Evolutionary conservation across 2,113 vertebrate genomes (phyloP).

Genomic region (Halcyon malimbica): DNA sequence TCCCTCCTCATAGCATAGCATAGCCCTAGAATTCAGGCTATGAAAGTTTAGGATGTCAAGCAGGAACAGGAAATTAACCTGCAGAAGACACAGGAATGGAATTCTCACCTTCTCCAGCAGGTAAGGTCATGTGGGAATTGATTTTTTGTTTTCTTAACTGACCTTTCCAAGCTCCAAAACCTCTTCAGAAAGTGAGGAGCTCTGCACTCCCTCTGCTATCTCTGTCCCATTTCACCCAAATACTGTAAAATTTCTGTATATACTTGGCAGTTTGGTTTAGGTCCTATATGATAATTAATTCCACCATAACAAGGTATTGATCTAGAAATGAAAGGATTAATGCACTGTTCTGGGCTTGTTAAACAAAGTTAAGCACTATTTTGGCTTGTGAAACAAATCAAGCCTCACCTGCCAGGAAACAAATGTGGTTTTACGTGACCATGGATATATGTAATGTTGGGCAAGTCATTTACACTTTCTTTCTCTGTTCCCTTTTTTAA

Average conservation of each 20-base stretch:
- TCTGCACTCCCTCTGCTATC: neutral
- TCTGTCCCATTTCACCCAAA: neutral
- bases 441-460: neutral
- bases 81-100: neutral
- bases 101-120: slow-evolving; percentile 7
- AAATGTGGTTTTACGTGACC: neutral
- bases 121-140: neutral
- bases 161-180: neutral
- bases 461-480: neutral
- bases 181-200: neutral
- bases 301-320: neutral
- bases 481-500: neutral
- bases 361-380: neutral
- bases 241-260: neutral
- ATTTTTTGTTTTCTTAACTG: neutral
- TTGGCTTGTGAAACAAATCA: neutral
- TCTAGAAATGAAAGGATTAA: neutral
- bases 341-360: neutral
- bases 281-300: neutral
- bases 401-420: neutral
- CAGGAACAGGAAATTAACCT: neutral
- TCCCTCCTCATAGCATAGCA: neutral
- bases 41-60: neutral
- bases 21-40: neutral
- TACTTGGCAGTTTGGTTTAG: neutral